Base-by-base conservation (phyloP, 2,888 invertebrate genomes). In the Lamellibrachia satsuma region DNA sequence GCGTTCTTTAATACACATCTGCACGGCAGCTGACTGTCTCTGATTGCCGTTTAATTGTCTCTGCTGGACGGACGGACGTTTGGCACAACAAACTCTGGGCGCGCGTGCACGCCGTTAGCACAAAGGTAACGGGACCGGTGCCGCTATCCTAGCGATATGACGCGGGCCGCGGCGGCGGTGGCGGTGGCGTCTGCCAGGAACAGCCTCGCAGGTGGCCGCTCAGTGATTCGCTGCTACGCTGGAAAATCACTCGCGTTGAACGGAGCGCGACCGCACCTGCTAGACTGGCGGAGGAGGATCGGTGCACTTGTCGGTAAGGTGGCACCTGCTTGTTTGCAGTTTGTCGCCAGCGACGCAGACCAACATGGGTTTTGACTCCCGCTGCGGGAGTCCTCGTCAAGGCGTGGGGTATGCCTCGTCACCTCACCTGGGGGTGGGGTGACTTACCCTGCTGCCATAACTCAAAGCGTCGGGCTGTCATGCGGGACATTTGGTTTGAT, bases 1-100 rank as follows among this genome's bases (percentile, higher is more conserved):
- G 75, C 75, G 75, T 75, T 75, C 75, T 75, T 75, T 75, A 75
- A 75, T 75, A 75, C 75, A 75, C 75, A 75, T 75, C 75, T 75
- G 75, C 75, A 75, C 75, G 75, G 22, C 75, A 75, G 75, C 75
- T 75, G 75, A 75, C 75, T 6, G 75, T 4, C 15, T 75, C 75
- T 75, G 75, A 75, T 75, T 75, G 75, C 22, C 75, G 75, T 75
- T 75, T 75, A 75, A 75, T 75, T 75, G 75, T 75, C 75, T 75
- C 75, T 75, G 22, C 75, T 75, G 75, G 22, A 75, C 75, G 75
- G 75, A 75, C 75, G 75, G 22, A 11, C 75, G 55, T 55, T 55
- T 55, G 22, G 22, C 15, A 75, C 75, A 75, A 22, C 55, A 75
- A 75, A 39, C 39, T 39, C 39, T 39, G 39, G 39, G 39, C 39